Conservation (phyloP, 2,888 invertebrate species). For the Xestia c-nigrum region DNA sequence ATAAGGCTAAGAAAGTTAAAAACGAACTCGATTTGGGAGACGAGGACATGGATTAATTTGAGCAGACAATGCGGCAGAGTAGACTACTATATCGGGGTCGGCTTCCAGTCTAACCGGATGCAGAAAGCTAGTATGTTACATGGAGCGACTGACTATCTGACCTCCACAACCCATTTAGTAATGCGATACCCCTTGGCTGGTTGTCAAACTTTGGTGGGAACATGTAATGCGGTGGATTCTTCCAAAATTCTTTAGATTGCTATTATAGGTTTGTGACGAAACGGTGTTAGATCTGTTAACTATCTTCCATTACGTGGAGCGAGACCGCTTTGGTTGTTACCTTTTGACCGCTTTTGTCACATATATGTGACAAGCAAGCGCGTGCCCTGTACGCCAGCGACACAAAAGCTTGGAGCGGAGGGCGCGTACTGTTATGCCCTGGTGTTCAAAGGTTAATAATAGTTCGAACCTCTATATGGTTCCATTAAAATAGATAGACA, state of each 20-base stretch:
- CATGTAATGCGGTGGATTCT: not conserved
- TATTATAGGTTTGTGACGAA: not conserved
- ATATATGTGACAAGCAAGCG: no score
- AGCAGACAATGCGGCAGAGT: no score
- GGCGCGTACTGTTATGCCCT: no score
- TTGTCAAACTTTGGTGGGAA: not conserved
- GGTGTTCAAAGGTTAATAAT: not conserved
- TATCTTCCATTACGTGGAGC: not conserved
- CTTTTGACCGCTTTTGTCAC: not conserved
- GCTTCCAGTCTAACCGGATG: not conserved
- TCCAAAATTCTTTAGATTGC: not conserved
- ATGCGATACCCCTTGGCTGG: not conserved
- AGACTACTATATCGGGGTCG: not conserved
- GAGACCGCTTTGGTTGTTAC: not conserved
- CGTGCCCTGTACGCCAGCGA: no score
- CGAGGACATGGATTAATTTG: constrained; percentile 39
- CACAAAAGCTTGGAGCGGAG: no score
- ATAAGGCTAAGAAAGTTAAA: constrained; percentile 78
- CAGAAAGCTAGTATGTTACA: not conserved
- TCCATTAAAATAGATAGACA: no score
- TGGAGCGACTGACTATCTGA: not conserved
- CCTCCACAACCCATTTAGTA: not conserved
- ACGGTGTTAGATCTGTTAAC: not conserved
- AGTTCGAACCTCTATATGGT: not conserved
- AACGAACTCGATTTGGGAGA: constrained; percentile 50